Conservation (phyloP, 2,113 vertebrate species). For the Megaceryle torquata region DNA sequence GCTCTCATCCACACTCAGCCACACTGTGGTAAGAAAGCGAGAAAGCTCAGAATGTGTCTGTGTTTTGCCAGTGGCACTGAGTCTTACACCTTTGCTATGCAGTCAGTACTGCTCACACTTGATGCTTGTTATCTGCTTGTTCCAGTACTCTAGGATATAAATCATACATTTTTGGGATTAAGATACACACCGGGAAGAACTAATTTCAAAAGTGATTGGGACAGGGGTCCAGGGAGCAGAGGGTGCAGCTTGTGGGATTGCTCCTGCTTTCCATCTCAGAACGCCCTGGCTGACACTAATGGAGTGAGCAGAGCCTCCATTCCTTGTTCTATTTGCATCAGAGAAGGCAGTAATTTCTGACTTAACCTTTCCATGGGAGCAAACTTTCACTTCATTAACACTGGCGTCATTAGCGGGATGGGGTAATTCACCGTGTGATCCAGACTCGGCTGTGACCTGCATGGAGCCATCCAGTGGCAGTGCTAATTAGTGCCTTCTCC, state of each 20-base stretch:
- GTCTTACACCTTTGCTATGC: not conserved
- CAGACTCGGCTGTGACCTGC: not conserved
- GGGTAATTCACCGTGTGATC: not conserved
- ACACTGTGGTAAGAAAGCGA: fast-evolving
- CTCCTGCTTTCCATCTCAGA: not conserved
- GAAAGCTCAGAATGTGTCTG: not conserved
- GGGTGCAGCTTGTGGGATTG: not conserved
- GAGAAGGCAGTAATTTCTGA: not conserved
- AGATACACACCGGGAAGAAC: not conserved
- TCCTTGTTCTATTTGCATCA: not conserved
- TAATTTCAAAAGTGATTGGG: fast-evolving
- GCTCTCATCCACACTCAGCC: not conserved
- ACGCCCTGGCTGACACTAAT: not conserved
- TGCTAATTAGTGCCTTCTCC: not conserved
- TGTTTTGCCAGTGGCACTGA: not conserved
- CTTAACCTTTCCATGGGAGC: not conserved
- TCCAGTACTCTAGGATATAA: not conserved
- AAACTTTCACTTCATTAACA: not conserved
- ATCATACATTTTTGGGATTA: not conserved
- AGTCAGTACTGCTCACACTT: not conserved
- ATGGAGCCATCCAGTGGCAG: not conserved
- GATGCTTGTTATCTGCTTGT: not conserved
- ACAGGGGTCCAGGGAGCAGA: not conserved
- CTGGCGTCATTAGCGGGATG: not conserved
- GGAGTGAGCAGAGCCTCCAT: not conserved